Base-by-base conservation (phyloP, 2,888 invertebrate genomes). In the Petrolisthes manimaculis region DNA sequence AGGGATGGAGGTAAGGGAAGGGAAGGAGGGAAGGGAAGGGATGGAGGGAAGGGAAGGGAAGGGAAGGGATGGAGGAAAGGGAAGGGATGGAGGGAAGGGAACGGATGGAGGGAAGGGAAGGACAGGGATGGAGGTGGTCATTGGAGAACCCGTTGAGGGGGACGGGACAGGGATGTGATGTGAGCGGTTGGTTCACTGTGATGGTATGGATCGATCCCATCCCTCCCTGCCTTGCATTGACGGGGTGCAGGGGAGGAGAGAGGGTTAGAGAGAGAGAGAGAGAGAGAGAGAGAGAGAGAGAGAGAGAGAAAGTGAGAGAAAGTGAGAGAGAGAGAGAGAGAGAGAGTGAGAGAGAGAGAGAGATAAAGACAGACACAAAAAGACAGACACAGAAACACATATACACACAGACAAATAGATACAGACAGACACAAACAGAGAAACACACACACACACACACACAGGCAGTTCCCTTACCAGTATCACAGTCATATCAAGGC, bases 341-440 rank as follows among this genome's bases (percentile, higher is more conserved):
- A 9, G 74, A 74, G n/a, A 74, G 74, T 24, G n/a, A 74, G 74
- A 74, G n/a, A 74, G 18, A 74, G n/a, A 74, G 74, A n/a, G n/a
- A n/a, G n/a, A n/a, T n/a, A n/a, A n/a, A n/a, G n/a, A n/a, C n/a
- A n/a, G n/a, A n/a, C n/a, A n/a, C n/a, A n/a, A n/a, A n/a, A n/a
- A n/a, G n/a, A n/a, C n/a, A n/a, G n/a, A n/a, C n/a, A n/a, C n/a
- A n/a, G n/a, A n/a, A n/a, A n/a, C n/a, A n/a, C n/a, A n/a, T n/a
- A n/a, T n/a, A n/a, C n/a, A n/a, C n/a, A 74, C 24, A 74, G 21
- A 74, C 3, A 74, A 8, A 74, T 74, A 74, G 74, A 9, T 69
- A 77, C 5, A 77, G 51, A 37, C 37, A 77, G 21, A 37, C 12
- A 77, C 14, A 77, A 4, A 77, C 21, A 77, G 5, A 12, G 51